Percentiles rank a stretch among this genome's conserved stretches.
These are phyloP conservation scores for Peromyscus melanophrys DNA, from an alignment of 2,797 vertebrate genomes.

Conservation along the genomic window DNA sequence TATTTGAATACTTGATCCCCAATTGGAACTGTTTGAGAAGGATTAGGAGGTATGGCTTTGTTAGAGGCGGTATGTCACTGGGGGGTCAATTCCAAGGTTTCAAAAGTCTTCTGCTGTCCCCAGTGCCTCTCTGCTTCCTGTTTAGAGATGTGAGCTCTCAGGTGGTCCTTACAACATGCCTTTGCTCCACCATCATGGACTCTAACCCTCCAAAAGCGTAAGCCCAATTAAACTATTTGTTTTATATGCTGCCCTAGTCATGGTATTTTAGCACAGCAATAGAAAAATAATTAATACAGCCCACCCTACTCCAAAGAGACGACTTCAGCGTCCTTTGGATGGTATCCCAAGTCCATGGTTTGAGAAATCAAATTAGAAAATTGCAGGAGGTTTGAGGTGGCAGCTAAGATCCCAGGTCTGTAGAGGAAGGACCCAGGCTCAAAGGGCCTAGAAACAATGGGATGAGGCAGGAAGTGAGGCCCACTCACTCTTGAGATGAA, in stretches of 20 bases:
- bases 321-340: not conserved
- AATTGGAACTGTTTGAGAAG: not conserved
- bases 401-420: not conserved
- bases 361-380: conserved; percentile 18
- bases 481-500: not conserved
- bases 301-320: not conserved
- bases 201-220: not conserved
- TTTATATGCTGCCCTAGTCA: not conserved
- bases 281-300: not conserved
- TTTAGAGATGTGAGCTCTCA: not conserved
- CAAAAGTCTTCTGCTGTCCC: not conserved
- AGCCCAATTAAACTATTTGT: not conserved
- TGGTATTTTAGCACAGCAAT: not conserved
- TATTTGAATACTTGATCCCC: not conserved
- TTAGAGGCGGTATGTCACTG: not conserved
- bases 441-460: not conserved
- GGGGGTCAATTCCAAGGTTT: not conserved
- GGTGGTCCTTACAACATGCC: not conserved
- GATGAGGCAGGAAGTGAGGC: not conserved
- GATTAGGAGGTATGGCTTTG: not conserved
- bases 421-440: not conserved
- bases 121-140: not conserved
- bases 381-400: not conserved
- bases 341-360: not conserved
- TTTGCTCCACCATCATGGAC: not conserved